Conservation (phyloP, 2,113 vertebrate species). For the Epinephelus cyanopodus region DNA sequence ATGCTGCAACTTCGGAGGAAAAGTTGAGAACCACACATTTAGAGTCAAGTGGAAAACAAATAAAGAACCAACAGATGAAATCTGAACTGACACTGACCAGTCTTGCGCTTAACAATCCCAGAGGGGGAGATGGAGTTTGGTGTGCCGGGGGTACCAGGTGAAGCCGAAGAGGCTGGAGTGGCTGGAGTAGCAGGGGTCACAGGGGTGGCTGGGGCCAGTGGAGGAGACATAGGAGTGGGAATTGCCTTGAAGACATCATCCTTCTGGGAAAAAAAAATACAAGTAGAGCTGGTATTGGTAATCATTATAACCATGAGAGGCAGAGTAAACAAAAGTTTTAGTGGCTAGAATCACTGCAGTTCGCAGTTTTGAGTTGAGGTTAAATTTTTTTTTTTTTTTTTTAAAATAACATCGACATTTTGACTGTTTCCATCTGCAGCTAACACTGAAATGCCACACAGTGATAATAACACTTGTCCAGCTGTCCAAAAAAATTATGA, state of each 20-base stretch:
- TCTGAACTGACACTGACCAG: constrained; percentile 79
- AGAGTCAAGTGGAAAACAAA: too few species aligned
- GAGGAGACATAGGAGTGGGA: constrained; percentile 64
- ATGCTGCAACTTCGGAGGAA: constrained; percentile 2
- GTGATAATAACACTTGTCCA: neutral
- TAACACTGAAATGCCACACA: neutral
- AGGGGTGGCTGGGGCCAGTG: constrained; percentile 51
- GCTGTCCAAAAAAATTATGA: neutral
- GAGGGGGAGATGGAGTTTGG: constrained; percentile 78
- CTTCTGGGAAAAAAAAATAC: constrained; percentile 43
- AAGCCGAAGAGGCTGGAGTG: constrained; percentile 35
- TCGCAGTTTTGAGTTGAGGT: neutral
- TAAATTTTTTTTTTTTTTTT: neutral
- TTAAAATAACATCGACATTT: neutral
- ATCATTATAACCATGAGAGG: neutral
- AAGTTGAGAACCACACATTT: neutral
- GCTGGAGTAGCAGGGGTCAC: constrained; percentile 53
- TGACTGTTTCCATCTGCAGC: neutral
- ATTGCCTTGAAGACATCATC: constrained; percentile 57
- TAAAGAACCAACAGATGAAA: neutral
- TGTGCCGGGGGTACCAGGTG: constrained; percentile 70
- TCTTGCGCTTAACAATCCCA: constrained; percentile 87
- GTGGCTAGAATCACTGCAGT: neutral
- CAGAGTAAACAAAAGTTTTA: neutral
- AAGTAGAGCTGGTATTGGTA: neutral